These are phyloP conservation scores for Micropoecilia bifurca DNA, from an alignment of 2,797 vertebrate species.

Conservation along the genomic window DNA sequence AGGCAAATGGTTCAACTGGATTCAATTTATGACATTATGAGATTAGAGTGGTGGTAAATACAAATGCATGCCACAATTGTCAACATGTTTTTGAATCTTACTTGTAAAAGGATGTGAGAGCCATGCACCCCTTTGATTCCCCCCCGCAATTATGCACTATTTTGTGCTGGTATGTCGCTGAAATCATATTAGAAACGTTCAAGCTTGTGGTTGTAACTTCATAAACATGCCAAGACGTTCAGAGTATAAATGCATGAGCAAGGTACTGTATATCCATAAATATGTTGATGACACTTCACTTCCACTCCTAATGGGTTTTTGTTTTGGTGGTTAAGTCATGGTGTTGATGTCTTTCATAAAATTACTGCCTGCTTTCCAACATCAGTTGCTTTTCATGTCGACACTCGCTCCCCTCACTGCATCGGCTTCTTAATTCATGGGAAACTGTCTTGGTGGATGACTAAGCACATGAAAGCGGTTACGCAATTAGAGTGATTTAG, in stretches of 20 bases:
- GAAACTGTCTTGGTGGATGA: conserved; percentile 80
- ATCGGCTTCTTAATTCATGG: conserved; percentile 81
- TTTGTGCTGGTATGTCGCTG: neutral
- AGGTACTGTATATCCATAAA: conserved; percentile 54
- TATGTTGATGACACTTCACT: conserved; percentile 71
- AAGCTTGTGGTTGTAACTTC: neutral
- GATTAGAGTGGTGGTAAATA: neutral
- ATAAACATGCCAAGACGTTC: neutral
- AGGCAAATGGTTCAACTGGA: neutral
- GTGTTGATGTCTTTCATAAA: conserved; percentile 77
- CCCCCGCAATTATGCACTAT: neutral
- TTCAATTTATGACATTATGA: neutral
- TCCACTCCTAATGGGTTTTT: conserved; percentile 72
- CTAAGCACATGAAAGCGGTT: conserved; percentile 83
- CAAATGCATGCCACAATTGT: neutral
- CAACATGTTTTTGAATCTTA: neutral
- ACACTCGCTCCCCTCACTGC: conserved; percentile 70
- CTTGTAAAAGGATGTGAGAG: neutral
- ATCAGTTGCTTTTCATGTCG: conserved; percentile 76
- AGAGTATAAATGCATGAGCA: neutral
- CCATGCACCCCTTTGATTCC: neutral
- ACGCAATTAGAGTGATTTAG: conserved; percentile 82
- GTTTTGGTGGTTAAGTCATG: conserved; percentile 72
- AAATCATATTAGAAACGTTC: neutral
- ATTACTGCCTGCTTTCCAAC: conserved; percentile 76